These are phyloP conservation scores for Petroica traversi DNA, from an alignment of 2,113 vertebrate species.

Conservation along the genomic window DNA sequence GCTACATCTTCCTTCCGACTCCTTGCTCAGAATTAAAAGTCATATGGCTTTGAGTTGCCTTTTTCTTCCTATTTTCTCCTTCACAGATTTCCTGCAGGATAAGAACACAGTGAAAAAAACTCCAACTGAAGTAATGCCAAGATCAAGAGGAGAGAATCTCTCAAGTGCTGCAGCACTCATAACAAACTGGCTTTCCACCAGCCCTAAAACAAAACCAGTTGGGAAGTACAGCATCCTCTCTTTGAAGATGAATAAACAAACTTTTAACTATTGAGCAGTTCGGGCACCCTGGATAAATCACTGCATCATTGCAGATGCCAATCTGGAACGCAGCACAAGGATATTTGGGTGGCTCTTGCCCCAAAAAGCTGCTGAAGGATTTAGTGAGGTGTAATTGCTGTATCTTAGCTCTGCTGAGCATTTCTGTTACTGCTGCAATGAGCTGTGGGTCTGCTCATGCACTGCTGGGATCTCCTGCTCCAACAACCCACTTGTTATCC, in stretches of 20 bases:
- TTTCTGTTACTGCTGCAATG: background rate
- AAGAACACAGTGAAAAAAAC: background rate
- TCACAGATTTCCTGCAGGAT: slow-evolving; percentile 56
- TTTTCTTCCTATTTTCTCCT: slow-evolving; percentile 53
- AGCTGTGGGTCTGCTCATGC: background rate
- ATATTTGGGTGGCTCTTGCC: background rate
- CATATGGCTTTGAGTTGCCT: background rate
- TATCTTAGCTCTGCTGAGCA: background rate
- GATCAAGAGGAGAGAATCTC: slow-evolving; percentile 31
- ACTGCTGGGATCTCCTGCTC: background rate
- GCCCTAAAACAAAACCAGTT: slow-evolving; percentile 52
- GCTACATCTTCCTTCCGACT: background rate
- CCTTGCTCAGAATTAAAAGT: background rate
- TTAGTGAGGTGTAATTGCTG: background rate
- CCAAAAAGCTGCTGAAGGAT: background rate
- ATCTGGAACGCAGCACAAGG: background rate
- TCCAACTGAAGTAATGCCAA: slow-evolving; percentile 50
- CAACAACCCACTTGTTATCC: background rate
- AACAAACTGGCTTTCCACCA: slow-evolving; percentile 43
- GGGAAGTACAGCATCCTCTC: slow-evolving; percentile 30
- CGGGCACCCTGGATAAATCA: background rate
- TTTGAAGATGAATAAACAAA: slow-evolving; percentile 47
- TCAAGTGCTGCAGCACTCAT: background rate
- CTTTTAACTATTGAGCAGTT: background rate
- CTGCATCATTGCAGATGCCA: background rate